Conservation (phyloP, 2,888 invertebrate species). For the Trichopria drosophilae region DNA sequence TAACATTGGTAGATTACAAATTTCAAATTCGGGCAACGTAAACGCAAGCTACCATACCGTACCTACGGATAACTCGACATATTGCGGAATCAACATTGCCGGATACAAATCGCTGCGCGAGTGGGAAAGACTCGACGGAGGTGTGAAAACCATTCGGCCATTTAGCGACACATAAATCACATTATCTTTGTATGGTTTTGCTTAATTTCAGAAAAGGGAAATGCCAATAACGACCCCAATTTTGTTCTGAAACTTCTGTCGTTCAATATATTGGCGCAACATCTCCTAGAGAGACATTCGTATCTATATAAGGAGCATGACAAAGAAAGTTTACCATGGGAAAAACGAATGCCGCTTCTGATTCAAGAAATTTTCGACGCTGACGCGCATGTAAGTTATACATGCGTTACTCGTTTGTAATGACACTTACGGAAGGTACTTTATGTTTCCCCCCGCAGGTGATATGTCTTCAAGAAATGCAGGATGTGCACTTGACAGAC, state of each 20-base stretch:
- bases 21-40: too few relatives aligned
- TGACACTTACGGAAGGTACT: too few relatives aligned
- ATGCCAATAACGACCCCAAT: slow-evolving; percentile 51
- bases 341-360: slow-evolving; percentile 64
- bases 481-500: slow-evolving; percentile 70
- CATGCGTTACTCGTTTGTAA: background rate
- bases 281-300: slow-evolving; percentile 72
- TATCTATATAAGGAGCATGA: slow-evolving; percentile 72
- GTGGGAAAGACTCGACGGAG: too few relatives aligned
- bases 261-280: slow-evolving; percentile 88
- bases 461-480: slow-evolving; percentile 89
- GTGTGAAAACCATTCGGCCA: too few relatives aligned
- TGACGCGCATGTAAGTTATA: slow-evolving; percentile 64
- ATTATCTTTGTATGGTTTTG: too few relatives aligned
- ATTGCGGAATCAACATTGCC: too few relatives aligned
- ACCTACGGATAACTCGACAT: too few relatives aligned
- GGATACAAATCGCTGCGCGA: too few relatives aligned
- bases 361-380: slow-evolving; percentile 63
- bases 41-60: too few relatives aligned
- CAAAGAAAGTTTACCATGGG: slow-evolving; percentile 69
- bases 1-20: too few relatives aligned
- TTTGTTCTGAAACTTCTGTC: slow-evolving; percentile 73
- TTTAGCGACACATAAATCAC: too few relatives aligned
- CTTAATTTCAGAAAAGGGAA: slow-evolving; percentile 40
- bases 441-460: too few relatives aligned